A percentile compares a stretch with the other conserved stretches of the same genome.
Evolutionary conservation across 2,888 invertebrate species (phyloP).

Genomic region (Caenorhabditis sp.): DNA sequence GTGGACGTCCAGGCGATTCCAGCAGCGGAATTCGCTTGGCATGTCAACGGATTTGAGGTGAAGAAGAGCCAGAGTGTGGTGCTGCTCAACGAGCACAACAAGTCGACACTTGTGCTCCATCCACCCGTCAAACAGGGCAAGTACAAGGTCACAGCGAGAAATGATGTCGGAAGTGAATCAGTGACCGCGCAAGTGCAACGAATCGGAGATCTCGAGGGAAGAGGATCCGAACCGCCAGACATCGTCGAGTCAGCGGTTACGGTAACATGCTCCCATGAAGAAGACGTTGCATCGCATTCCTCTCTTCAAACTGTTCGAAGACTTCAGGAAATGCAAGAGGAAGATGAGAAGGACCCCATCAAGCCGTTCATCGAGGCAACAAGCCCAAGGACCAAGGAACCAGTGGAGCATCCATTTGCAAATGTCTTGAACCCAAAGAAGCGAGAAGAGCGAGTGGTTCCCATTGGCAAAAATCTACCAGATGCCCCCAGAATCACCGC

Average conservation of each 20-base stretch:
- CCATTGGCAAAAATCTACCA: constrained; percentile 63
- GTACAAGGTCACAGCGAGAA: constrained; percentile 76
- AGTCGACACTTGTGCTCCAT: constrained; percentile 77
- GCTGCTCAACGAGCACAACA: constrained; percentile 75
- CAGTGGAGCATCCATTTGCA: constrained; percentile 53
- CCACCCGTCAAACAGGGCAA: constrained; percentile 79
- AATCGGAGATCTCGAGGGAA: constrained; percentile 63
- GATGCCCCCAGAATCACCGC: constrained; percentile 74
- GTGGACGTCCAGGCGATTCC: constrained; percentile 79
- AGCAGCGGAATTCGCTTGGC: constrained; percentile 84
- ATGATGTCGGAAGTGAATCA: constrained; percentile 74
- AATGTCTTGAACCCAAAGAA: constrained; percentile 53
- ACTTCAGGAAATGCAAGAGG: constrained; percentile 49
- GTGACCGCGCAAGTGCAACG: constrained; percentile 65
- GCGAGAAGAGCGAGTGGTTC: constrained; percentile 43
- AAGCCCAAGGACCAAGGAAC: constrained; percentile 33
- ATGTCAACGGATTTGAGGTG: constrained; percentile 84
- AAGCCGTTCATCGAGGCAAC: constrained; percentile 60
- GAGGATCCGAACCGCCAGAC: constrained; percentile 69
- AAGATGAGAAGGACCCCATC: constrained; percentile 38
- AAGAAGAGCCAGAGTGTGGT: constrained; percentile 68
- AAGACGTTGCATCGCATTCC: constrained; percentile 56
- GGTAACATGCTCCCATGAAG: constrained; percentile 65
- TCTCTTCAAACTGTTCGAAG: constrained; percentile 71
- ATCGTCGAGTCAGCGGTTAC: constrained; percentile 73